Evolutionary conservation across 2,888 invertebrate species (phyloP), one percentile per base, ranked within the genome.

Genomic region (Drosophila histrio): DNA sequence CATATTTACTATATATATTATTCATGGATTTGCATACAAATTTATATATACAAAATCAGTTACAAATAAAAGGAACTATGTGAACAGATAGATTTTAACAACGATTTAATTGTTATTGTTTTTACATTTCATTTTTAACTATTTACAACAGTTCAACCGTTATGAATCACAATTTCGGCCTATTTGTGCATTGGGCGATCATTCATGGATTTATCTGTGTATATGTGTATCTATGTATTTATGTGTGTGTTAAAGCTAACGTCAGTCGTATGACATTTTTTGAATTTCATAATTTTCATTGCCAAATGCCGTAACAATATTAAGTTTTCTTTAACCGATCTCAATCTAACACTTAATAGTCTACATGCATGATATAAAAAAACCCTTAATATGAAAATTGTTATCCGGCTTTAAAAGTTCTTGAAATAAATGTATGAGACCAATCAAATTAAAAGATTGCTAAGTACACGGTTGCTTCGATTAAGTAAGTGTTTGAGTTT

Each of bases 391-490:
- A 28, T 60, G 43, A 36, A 47, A 21, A 56, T 47, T 44, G 24
- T 17, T 15, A 26, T 26, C 9, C 17, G 17, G 28, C 19, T 57
- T 13, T 39, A 44, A 22, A 43, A 30, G n/a, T 26, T 28, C 7
- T 44, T 4, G 17, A 17, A 34, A 77, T 76, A 73, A 77, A 73
- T 77, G 49, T 77, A 56, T 73, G 78, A 77, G 76, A 81, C 77
- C 72, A 66, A 36, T 60, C 79, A 63, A 70, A 64, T 60, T 30
- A 54, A 69, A 66, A 56, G 26, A 61, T 60, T 73, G 17, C 58
- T 83, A 77, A 79, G 77, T 79, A 83, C 77, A 66, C 50, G 47
- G 32, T 67, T 65, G 50, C 61, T 53, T 57, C 60, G 44, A 54
- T 62, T 79, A 70, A 58, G 62, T 70, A 38, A 52, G 26, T 53